Percentiles rank a stretch among this genome's conserved stretches.
phyloP scores from a whole-genome alignment of 2,113 vertebrate genomes.

The Mirounga angustirostris region DNA sequence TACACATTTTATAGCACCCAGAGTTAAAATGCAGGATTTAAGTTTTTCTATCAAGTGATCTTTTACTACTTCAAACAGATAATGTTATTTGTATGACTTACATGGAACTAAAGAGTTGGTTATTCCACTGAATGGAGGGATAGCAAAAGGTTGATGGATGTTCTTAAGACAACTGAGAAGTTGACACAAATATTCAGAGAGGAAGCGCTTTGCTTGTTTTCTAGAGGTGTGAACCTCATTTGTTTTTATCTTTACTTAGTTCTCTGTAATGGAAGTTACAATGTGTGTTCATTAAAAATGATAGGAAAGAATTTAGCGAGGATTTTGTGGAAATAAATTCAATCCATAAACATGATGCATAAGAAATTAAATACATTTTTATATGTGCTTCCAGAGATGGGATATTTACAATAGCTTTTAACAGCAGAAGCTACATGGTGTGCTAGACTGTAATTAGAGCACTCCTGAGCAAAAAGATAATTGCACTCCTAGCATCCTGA shows the following conservation, averaged over 20 bases:
- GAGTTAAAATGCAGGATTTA: background rate
- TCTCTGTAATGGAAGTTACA: background rate
- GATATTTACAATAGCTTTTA: constrained; percentile 32
- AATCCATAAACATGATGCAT: background rate
- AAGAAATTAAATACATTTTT: constrained; percentile 47
- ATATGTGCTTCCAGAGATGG: background rate
- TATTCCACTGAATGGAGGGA: background rate
- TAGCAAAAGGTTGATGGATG: background rate
- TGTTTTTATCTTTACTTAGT: background rate
- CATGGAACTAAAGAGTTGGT: background rate
- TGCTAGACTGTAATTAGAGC: constrained; percentile 43
- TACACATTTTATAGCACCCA: background rate
- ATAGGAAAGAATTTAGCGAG: background rate
- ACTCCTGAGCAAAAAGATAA: constrained; percentile 12
- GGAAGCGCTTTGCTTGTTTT: background rate
- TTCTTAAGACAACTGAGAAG: background rate
- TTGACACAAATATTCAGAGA: background rate
- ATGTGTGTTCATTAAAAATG: background rate
- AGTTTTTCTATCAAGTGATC: background rate
- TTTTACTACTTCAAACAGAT: background rate
- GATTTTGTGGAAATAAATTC: constrained; percentile 51
- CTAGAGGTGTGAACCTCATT: background rate
- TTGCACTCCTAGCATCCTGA: background rate
- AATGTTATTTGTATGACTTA: background rate
- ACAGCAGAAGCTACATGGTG: background rate